phyloP scores from a whole-genome alignment of 2,888 invertebrate genomes.

The Listrodromus nycthemerus region DNA sequence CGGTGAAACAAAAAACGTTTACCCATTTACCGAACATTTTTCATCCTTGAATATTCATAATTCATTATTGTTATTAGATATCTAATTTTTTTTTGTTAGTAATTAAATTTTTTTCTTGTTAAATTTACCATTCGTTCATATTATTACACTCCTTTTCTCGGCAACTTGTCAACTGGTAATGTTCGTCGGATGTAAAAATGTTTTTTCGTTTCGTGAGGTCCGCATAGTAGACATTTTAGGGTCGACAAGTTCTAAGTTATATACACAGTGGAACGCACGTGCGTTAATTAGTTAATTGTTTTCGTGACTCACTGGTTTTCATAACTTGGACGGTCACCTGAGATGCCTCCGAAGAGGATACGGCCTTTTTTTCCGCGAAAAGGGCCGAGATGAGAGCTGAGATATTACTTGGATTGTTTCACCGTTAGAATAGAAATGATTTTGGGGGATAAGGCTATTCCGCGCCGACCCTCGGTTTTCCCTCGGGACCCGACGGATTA shows the following conservation, averaged over 20 bases:
- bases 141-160: too few relatives aligned
- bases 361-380: slow-evolving; percentile 10
- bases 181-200: too few relatives aligned
- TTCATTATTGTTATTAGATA: too few relatives aligned
- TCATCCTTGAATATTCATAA: too few relatives aligned
- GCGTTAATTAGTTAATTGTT: slow-evolving; percentile 54
- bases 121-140: too few relatives aligned
- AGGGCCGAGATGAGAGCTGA: slow-evolving; percentile 57
- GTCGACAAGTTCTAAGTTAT: slow-evolving; percentile 22
- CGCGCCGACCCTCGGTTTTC: slow-evolving; percentile 32
- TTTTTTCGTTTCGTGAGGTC: not conserved
- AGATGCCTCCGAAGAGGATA: slow-evolving; percentile 20
- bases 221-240: not conserved
- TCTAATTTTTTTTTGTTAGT: too few relatives aligned
- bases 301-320: slow-evolving; percentile 32
- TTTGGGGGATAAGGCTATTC: slow-evolving; percentile 45
- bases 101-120: too few relatives aligned
- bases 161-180: too few relatives aligned
- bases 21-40: too few relatives aligned
- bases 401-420: slow-evolving; percentile 70
- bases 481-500: slow-evolving; percentile 50
- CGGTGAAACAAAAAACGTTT: too few relatives aligned
- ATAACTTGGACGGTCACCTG: slow-evolving; percentile 6
- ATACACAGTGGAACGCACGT: slow-evolving; percentile 5
- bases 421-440: slow-evolving; percentile 69